Base-by-base conservation (phyloP, 2,888 invertebrate genomes). In the Ophion ellenae region DNA sequence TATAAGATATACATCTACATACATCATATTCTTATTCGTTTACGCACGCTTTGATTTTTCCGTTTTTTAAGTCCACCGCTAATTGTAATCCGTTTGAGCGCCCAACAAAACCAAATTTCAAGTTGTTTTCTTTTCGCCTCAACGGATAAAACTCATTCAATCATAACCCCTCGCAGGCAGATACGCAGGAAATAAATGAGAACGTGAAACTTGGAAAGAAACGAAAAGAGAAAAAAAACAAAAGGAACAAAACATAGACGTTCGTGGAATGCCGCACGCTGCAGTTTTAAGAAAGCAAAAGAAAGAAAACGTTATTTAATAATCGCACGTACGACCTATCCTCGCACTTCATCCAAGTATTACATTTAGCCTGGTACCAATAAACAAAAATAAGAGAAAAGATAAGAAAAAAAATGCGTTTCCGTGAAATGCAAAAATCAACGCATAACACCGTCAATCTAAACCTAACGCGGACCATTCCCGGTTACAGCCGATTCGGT, bases 301-400 rank as follows among this genome's bases (percentile, higher is more conserved):
- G 64, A 87, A 76, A 89, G 40, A 87, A 88, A 87, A 87, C 88
- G 82, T 87, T 59, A 36, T 67, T 69, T 6, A 45, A 87, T 87
- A 87, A 87, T 87, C 89, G 90, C 91, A 92, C 90, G 91, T 91
- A 92, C 92, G 91, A 91, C 91, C 92, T 91, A 93, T 93, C 92
- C 92, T 93, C 89, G 93, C 92, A 93, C 92, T 92, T 92, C 92
- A 92, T 93, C 91, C 92, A 92, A 93, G 92, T 91, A 91, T 88
- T 93, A 93, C 92, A 90, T 92, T 90, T 93, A 93, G 92, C 92
- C 91, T 90, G 91, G 85, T 91, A 92, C 90, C 91, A 93, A 93
- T 91, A 91, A 93, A 93, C 93, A 93, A 85, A 80, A 82, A 70
- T 82, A 1, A 40, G 40, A 7, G 40, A 40, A 40, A 40, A 40